These are phyloP conservation scores for Catamblyrhynchus diadema DNA, from an alignment of 2,797 vertebrate genomes.

Conservation along the genomic window DNA sequence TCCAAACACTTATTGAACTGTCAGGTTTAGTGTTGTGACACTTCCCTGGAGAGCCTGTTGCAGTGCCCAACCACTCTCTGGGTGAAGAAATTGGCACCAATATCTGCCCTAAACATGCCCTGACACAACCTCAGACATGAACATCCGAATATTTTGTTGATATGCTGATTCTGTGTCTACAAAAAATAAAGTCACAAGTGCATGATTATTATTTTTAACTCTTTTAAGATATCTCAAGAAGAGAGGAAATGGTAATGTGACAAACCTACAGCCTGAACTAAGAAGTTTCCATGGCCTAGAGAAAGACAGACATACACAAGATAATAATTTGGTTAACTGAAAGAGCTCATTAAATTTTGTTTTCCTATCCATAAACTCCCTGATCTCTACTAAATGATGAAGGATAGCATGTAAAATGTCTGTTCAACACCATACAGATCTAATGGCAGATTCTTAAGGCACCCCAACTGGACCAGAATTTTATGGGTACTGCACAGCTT, in stretches of 20 bases:
- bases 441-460: background rate
- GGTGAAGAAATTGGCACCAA: background rate
- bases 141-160: background rate
- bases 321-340: background rate
- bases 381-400: background rate
- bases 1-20: background rate
- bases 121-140: background rate
- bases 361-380: background rate
- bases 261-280: background rate
- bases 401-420: background rate
- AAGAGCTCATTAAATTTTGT: background rate
- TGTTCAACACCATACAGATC: background rate
- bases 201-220: background rate
- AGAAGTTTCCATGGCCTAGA: background rate
- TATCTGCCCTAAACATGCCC: background rate
- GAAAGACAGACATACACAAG: background rate
- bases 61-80: accelerated
- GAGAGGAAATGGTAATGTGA: background rate
- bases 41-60: background rate
- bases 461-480: background rate
- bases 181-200: background rate
- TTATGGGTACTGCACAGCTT: background rate
- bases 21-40: background rate
- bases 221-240: background rate
- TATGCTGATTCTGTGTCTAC: background rate